phyloP scores from a whole-genome alignment of 2,797 vertebrate species.

The Cyclura pinguis region DNA sequence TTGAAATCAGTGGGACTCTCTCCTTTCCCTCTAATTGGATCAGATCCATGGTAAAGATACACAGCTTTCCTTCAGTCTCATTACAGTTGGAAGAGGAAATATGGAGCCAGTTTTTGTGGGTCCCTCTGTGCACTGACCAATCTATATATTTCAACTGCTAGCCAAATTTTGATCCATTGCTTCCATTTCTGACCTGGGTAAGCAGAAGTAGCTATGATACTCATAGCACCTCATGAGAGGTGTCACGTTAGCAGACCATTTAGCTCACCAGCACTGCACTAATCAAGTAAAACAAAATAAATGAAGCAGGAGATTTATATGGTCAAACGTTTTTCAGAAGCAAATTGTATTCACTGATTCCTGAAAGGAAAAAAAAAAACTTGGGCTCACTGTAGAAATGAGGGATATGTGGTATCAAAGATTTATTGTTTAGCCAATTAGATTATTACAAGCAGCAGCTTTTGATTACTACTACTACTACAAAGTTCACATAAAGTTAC shows the following conservation, averaged over 20 bases:
- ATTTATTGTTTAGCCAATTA: neutral
- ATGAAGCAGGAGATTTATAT: neutral
- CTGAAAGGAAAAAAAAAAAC: constrained; percentile 67
- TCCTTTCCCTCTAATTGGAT: constrained; percentile 51
- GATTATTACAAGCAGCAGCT: neutral
- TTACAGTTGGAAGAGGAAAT: constrained; percentile 31
- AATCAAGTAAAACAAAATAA: neutral
- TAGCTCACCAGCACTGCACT: neutral
- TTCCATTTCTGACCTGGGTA: constrained; percentile 25
- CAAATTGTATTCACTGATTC: constrained; percentile 66
- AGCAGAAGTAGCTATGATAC: constrained; percentile 64
- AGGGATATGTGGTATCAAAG: constrained; percentile 9
- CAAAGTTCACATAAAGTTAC: neutral
- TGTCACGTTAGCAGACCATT: constrained; percentile 41
- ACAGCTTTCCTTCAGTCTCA: neutral
- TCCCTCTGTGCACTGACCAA: constrained; percentile 47
- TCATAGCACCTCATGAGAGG: constrained; percentile 53
- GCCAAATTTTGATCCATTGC: constrained; percentile 55
- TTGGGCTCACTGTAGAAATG: constrained; percentile 56
- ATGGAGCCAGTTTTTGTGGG: neutral
- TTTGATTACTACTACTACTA: neutral
- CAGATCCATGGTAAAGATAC: constrained; percentile 19
- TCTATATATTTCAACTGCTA: constrained; percentile 57
- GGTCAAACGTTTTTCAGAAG: constrained; percentile 56
- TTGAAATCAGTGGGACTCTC: constrained; percentile 43